Base-by-base conservation (phyloP, 1,140 invertebrate genomes). In the Drosophila eugracilis region DNA sequence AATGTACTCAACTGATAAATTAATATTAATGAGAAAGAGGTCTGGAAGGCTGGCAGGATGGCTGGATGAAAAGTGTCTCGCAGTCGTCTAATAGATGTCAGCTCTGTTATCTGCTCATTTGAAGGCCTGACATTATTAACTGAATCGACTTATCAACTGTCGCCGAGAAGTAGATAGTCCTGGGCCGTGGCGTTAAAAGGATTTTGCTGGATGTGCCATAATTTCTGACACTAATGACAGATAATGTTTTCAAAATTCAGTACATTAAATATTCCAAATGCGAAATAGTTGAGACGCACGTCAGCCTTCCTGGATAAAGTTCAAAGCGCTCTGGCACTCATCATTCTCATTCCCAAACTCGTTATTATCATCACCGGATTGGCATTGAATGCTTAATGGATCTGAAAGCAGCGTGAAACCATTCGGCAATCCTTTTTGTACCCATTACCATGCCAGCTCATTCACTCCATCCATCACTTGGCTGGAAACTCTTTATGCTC, bases 151-250 rank as follows among this genome's bases (percentile, higher is more conserved):
- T 60, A 45, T 39, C 41, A 69, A 48, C 49, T 34, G 28, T 28
- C 42, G 54, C 12, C 30, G 19, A 5, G 22, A n/a, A 4, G 36
- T 5, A 36, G 34, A 59, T 49, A 28, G 45, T 42, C 39, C 30
- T 36, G 24, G n/a, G 21, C 26, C 26, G 26, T n/a, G 72, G 67
- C 81, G 34, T 54, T 86, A 86, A 85, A 85, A 77, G 83, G 73
- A 81, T 85, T 55, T 36, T 26, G 21, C 15, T 36, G 15, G 45
- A 37, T 32, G 32, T 36, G 44, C 57, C 62, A 47, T 50, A 52
- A 65, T 52, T 74, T 80, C 49, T 86, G 81, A 85, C 81, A 88
- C 67, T 86, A 88, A 85, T 86, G 83, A 78, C 59, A 77, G 63
- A 80, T 81, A 77, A 72, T 80, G 72, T 47, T 63, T 44, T 42